Evolutionary conservation across 2,797 vertebrate genomes (phyloP).

Genomic region (Eulemur rubriventer): DNA sequence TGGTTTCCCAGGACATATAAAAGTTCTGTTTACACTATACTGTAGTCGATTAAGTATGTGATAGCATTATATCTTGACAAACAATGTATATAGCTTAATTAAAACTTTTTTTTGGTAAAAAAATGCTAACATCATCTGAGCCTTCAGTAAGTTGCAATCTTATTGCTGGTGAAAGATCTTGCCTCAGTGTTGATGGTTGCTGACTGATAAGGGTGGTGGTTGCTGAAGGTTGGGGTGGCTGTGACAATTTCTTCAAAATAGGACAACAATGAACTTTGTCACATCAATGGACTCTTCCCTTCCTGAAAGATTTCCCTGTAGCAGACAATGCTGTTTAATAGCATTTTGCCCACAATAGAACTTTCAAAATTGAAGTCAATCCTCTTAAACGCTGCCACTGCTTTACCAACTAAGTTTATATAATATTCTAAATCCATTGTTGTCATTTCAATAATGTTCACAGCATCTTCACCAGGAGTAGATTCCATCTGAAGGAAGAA

Average conservation of each 20-base stretch:
- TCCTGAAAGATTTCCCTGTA: background rate
- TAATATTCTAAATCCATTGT: background rate
- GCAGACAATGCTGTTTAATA: background rate
- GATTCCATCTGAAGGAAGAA: background rate
- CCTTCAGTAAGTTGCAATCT: background rate
- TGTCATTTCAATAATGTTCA: background rate
- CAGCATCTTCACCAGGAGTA: background rate
- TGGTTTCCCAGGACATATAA: no score
- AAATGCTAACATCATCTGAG: background rate
- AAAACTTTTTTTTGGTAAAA: no score
- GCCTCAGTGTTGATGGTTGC: background rate
- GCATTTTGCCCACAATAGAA: background rate
- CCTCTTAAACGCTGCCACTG: background rate
- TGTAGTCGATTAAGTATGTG: no score
- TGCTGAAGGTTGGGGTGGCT: background rate
- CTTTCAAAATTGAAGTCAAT: background rate
- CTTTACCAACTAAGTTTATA: background rate
- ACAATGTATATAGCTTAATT: no score
- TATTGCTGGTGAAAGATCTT: background rate
- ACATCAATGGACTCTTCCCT: background rate
- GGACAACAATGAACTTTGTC: background rate
- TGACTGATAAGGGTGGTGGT: background rate
- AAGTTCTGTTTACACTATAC: no score
- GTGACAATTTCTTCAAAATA: background rate
- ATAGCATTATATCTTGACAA: no score